Conservation (phyloP, 2,113 vertebrate genomes). For the Meles meles region DNA sequence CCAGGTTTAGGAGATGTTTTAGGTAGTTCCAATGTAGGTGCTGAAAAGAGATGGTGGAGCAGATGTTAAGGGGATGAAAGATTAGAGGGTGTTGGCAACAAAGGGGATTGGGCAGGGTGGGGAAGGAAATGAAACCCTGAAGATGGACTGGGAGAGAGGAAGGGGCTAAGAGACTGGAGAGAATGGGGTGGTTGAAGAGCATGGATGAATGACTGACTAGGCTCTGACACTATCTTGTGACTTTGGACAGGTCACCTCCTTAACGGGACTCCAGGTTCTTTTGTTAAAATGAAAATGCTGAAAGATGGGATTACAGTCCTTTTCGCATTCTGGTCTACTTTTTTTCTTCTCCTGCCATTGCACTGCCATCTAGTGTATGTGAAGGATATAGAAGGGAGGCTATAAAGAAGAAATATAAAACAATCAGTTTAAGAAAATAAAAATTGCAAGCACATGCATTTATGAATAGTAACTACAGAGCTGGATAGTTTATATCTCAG, state of each 20-base stretch:
- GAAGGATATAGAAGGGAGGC: not conserved
- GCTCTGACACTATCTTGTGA: not conserved
- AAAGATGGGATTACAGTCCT: not conserved
- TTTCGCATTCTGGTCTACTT: not conserved
- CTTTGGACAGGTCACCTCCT: not conserved
- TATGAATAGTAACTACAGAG: not conserved
- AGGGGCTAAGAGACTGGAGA: not conserved
- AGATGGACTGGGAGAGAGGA: not conserved
- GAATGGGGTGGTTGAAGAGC: not conserved
- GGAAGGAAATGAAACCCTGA: not conserved
- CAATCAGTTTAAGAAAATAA: not conserved
- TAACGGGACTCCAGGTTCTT: not conserved
- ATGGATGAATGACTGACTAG: not conserved
- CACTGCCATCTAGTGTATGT: conserved; percentile 53
- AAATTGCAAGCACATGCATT: not conserved
- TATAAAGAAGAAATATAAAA: conserved; percentile 2
- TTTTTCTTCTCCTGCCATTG: not conserved
- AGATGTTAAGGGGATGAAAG: not conserved
- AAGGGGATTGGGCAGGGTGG: not conserved
- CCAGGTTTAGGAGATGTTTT: not conserved
- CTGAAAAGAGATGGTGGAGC: not conserved
- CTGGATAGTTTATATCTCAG: not conserved
- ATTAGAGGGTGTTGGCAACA: not conserved
- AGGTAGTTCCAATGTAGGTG: not conserved
- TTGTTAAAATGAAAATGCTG: not conserved